Conservation (phyloP, 2,113 vertebrate genomes). For the Anoplopoma fimbria region DNA sequence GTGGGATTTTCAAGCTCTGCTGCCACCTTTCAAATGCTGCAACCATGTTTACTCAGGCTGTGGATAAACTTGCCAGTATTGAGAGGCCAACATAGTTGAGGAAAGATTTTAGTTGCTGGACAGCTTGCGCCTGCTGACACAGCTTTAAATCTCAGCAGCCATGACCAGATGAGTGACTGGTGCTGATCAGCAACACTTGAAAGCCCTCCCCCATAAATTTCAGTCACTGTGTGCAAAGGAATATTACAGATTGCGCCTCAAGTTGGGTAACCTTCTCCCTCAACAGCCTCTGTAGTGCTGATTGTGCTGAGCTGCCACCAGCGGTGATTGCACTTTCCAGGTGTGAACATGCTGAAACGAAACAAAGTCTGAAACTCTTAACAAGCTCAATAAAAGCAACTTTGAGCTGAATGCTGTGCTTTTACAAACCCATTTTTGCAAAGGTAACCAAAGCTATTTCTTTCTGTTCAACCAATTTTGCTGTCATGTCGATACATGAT, state of each 20-base stretch:
- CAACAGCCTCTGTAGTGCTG: slow-evolving; percentile 13
- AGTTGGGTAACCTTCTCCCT: slow-evolving; percentile 16
- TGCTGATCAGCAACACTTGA: slow-evolving; percentile 11
- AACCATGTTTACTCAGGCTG: not conserved
- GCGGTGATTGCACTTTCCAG: slow-evolving; percentile 19
- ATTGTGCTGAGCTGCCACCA: slow-evolving; percentile 23
- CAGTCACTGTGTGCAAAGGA: not conserved
- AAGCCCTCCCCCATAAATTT: slow-evolving; percentile 5
- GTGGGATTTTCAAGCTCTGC: not conserved
- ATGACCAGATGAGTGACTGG: not conserved
- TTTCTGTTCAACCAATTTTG: not conserved
- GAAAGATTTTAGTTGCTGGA: not conserved
- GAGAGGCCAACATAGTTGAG: not conserved
- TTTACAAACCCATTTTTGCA: slow-evolving; percentile 12
- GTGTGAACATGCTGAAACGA: not conserved
- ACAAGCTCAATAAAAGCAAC: slow-evolving; percentile 36
- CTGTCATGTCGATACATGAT: not conserved
- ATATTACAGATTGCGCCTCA: slow-evolving; percentile 26
- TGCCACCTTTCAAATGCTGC: not conserved
- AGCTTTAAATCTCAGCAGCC: slow-evolving; percentile 8
- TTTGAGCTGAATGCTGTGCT: not conserved
- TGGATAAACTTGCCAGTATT: not conserved
- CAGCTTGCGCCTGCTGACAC: not conserved
- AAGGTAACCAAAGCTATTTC: not conserved
- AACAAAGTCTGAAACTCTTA: slow-evolving; percentile 41